These are phyloP conservation scores for Calephelis perditalis DNA, from an alignment of 2,888 invertebrate species.

Conservation along the genomic window DNA sequence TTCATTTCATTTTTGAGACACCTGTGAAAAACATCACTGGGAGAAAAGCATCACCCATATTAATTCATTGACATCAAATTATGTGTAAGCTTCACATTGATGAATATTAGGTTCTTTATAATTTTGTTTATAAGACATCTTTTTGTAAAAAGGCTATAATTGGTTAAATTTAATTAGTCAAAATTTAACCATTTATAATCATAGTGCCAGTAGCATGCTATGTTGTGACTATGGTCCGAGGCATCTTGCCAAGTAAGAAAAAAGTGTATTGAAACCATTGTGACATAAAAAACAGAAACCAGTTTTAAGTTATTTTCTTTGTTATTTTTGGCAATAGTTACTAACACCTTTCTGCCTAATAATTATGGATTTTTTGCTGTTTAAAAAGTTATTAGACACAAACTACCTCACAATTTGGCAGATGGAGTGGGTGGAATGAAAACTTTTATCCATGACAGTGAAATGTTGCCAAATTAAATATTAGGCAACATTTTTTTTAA, in stretches of 20 bases:
- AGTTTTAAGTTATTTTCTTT: neutral
- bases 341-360: neutral
- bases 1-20: no score
- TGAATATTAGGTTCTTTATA: no score
- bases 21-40: no score
- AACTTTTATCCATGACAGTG: slow-evolving; percentile 25
- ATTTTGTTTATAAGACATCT: no score
- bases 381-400: slow-evolving; percentile 26
- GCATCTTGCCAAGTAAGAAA: slow-evolving; percentile 9
- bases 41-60: no score
- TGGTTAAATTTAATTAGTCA: no score
- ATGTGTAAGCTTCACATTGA: no score
- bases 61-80: no score
- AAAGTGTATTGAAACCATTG: neutral
- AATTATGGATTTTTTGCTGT: slow-evolving; percentile 37
- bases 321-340: neutral
- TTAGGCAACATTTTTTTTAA: slow-evolving; percentile 24
- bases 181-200: no score
- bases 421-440: slow-evolving; percentile 42
- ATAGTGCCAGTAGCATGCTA: no score
- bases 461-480: slow-evolving; percentile 21
- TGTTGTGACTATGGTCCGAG: neutral
- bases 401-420: slow-evolving; percentile 70
- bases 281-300: neutral
- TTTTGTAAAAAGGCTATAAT: no score